phyloP scores from a whole-genome alignment of 2,797 vertebrate species.

The Ispidina lecontei region DNA sequence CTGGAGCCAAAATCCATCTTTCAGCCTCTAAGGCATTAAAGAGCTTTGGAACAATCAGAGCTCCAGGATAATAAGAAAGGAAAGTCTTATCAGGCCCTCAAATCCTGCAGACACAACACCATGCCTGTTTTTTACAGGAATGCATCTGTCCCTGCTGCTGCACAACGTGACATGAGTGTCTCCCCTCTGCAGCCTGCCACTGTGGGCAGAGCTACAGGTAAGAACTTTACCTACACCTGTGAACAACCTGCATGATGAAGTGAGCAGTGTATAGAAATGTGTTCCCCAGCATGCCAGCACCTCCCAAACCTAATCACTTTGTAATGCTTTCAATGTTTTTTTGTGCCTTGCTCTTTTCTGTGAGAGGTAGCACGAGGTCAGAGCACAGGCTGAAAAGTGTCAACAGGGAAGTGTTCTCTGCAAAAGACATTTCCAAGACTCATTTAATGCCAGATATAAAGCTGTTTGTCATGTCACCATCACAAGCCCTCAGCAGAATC shows the following conservation, averaged over 20 bases:
- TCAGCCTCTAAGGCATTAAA: conserved; percentile 22
- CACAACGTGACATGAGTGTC: fast-evolving
- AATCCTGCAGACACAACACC: background rate
- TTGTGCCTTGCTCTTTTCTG: background rate
- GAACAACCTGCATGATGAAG: background rate
- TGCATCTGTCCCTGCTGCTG: background rate
- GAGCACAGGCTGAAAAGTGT: background rate
- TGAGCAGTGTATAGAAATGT: background rate
- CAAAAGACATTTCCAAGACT: background rate
- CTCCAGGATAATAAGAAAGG: background rate
- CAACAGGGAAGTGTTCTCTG: background rate
- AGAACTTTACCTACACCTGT: background rate
- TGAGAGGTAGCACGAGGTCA: background rate
- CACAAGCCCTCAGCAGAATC: background rate
- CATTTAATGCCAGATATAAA: background rate
- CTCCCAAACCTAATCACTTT: background rate
- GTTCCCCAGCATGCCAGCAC: background rate
- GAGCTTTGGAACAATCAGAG: conserved; percentile 9
- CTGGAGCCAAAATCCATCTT: conserved; percentile 12
- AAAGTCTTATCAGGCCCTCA: background rate
- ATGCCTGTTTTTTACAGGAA: background rate
- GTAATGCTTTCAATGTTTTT: background rate
- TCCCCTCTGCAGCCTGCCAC: background rate
- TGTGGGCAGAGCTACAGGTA: background rate
- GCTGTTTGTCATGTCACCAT: background rate